These are phyloP conservation scores for Indicator maculatus DNA, from an alignment of 2,113 vertebrate genomes.

Conservation along the genomic window DNA sequence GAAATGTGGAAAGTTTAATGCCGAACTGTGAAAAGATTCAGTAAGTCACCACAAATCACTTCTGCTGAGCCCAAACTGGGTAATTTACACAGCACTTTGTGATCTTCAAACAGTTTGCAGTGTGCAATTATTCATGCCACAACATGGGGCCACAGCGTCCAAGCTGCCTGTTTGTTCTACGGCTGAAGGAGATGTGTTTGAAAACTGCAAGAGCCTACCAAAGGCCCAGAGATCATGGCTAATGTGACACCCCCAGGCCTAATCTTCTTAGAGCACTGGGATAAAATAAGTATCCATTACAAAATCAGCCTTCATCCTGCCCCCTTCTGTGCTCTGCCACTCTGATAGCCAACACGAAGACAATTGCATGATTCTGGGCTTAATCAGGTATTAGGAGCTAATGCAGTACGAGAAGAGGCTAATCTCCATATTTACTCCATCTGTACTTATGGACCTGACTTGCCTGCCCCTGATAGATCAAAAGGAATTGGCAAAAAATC, in stretches of 20 bases:
- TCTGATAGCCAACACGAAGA: slow-evolving; percentile 89
- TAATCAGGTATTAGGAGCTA: slow-evolving; percentile 98
- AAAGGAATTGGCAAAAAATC: slow-evolving; percentile 91
- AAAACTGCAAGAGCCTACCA: slow-evolving; percentile 87
- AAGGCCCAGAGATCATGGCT: slow-evolving; percentile 92
- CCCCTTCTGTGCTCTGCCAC: slow-evolving; percentile 84
- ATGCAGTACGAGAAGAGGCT: slow-evolving; percentile 90
- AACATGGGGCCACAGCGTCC: slow-evolving; percentile 80
- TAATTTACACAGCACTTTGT: slow-evolving; percentile 83
- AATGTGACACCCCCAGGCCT: slow-evolving; percentile 97
- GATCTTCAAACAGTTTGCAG: slow-evolving; percentile 82
- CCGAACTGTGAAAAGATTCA: slow-evolving; percentile 79
- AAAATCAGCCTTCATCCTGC: slow-evolving; percentile 93
- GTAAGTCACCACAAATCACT: slow-evolving; percentile 80
- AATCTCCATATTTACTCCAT: slow-evolving; percentile 98
- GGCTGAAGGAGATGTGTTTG: slow-evolving; percentile 83
- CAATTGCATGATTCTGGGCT: slow-evolving; percentile 91
- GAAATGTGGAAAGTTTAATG: slow-evolving; percentile 76
- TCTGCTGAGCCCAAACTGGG: slow-evolving; percentile 77
- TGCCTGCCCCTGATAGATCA: slow-evolving; percentile 87
- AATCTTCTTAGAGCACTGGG: slow-evolving; percentile 98
- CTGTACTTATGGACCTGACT: slow-evolving; percentile 88
- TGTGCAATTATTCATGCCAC: slow-evolving; percentile 84
- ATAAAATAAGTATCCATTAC: slow-evolving; percentile 99
- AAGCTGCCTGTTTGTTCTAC: slow-evolving; percentile 85